Conservation (phyloP, 2,797 vertebrate genomes). For the Lepilemur septentrionalis region DNA sequence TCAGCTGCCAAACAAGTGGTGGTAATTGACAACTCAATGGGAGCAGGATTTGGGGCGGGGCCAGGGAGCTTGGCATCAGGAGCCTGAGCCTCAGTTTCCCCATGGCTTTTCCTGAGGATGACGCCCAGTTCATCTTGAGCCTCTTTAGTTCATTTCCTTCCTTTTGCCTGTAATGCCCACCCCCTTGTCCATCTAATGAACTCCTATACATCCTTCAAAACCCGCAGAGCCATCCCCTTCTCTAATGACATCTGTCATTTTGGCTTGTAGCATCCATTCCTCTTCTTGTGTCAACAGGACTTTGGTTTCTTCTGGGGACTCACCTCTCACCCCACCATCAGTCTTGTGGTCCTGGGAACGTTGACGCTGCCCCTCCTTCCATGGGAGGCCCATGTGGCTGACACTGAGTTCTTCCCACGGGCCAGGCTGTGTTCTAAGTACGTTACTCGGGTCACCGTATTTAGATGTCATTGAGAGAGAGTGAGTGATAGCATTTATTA, state of each 20-base stretch:
- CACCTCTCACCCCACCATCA: background rate
- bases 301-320: background rate
- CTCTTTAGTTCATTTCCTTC: background rate
- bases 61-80: background rate
- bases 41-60: background rate
- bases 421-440: background rate
- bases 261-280: background rate
- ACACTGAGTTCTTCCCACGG: background rate
- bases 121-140: background rate
- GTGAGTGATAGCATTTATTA: background rate
- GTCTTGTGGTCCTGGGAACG: rapidly evolving
- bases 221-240: background rate
- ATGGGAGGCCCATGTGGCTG: background rate
- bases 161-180: background rate
- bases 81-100: background rate
- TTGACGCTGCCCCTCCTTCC: background rate
- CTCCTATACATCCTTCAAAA: background rate
- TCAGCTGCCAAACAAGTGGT: background rate
- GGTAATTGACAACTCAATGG: background rate
- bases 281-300: background rate
- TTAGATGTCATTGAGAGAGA: background rate
- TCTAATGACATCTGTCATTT: background rate
- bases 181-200: background rate
- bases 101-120: background rate
- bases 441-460: background rate